Percentiles rank a stretch among this genome's conserved stretches.
These are phyloP conservation scores for Pemphigus obesinymphae DNA, from an alignment of 1,140 invertebrate species.

Conservation along the genomic window DNA sequence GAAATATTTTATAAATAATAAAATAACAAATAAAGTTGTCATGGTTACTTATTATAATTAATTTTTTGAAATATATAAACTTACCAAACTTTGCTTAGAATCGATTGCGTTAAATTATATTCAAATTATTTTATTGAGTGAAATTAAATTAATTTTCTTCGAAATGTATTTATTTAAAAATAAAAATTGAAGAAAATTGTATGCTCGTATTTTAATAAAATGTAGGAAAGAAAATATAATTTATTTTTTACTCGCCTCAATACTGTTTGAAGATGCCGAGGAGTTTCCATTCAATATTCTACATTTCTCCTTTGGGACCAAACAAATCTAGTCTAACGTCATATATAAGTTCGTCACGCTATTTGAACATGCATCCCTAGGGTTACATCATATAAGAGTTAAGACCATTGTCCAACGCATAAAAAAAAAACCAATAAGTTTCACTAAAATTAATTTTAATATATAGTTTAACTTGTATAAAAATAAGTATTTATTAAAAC, in stretches of 20 bases:
- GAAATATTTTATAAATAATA: too few relatives aligned
- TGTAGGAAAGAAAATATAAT: neutral
- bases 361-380: slow-evolving; percentile 10
- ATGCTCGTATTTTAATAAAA: too few relatives aligned
- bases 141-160: too few relatives aligned
- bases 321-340: neutral
- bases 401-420: neutral
- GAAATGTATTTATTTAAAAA: too few relatives aligned
- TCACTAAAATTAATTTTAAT: neutral
- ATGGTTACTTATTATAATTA: too few relatives aligned
- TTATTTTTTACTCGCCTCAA: too few relatives aligned
- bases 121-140: too few relatives aligned
- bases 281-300: neutral
- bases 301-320: neutral
- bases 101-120: too few relatives aligned
- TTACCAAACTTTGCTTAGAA: too few relatives aligned
- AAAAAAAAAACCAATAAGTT: neutral
- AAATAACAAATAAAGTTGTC: too few relatives aligned
- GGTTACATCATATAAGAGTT: neutral
- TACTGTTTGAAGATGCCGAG: neutral
- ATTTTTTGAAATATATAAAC: too few relatives aligned
- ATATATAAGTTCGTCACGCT: neutral
- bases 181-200: too few relatives aligned
- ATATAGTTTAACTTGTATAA: neutral
- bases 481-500: neutral